These are phyloP conservation scores for Apis mellifera DNA, from an alignment of 1,140 invertebrate species.

Conservation along the genomic window Amel_HAv3.1 CM009937.2:5352001-5352500, in stretches of 20 bases:
- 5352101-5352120: neutral
- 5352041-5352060: neutral
- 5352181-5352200: slow-evolving; percentile 8
- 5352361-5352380: slow-evolving; percentile 16
- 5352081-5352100: slow-evolving; percentile 1
- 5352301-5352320: slow-evolving; percentile 18
- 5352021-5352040: neutral
- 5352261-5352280: slow-evolving; percentile 8
- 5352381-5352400: slow-evolving; percentile 15
- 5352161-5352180: slow-evolving; percentile 7
- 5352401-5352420: slow-evolving; percentile 4
- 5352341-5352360: slow-evolving; percentile 10
- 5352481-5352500: neutral
- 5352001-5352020: too few relatives aligned
- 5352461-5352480: neutral
- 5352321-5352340: neutral
- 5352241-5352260: neutral
- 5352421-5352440: neutral
- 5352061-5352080: too few relatives aligned
- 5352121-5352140: neutral
- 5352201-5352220: slow-evolving; percentile 7
- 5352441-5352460: neutral
- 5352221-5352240: slow-evolving; percentile 17
- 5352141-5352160: neutral
- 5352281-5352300: neutral